Evolutionary conservation across 2,113 vertebrate species (phyloP).

Genomic region (Cathartes aura): DNA sequence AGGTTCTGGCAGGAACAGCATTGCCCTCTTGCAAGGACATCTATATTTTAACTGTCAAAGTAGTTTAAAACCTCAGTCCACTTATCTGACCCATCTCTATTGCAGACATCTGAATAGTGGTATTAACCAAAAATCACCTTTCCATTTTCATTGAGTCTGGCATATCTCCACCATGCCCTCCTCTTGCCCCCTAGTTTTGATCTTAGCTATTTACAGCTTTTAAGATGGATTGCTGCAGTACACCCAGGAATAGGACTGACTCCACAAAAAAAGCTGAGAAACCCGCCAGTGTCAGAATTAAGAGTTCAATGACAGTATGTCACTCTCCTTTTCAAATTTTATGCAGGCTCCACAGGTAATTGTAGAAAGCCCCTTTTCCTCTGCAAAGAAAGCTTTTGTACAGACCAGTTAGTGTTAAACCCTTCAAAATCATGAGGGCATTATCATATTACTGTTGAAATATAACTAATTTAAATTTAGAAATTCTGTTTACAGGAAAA

Average conservation of each 20-base stretch:
- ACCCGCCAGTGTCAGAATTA: not conserved
- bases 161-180: rapidly evolving
- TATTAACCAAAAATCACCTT: constrained; percentile 1
- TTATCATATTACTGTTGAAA: not conserved
- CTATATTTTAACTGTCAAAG: not conserved
- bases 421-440: not conserved
- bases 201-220: not conserved
- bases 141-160: not conserved
- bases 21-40: not conserved
- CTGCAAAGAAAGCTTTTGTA: not conserved
- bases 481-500: not conserved
- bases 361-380: not conserved
- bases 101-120: not conserved
- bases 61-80: not conserved
- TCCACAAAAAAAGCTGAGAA: not conserved
- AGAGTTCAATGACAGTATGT: not conserved
- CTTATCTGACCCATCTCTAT: not conserved
- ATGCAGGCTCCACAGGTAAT: not conserved
- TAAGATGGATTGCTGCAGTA: not conserved
- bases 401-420: not conserved
- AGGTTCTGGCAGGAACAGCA: not conserved
- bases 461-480: not conserved
- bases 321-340: not conserved
- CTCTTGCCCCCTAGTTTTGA: not conserved
- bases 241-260: not conserved